These are phyloP conservation scores for Calypte anna DNA, from an alignment of 2,113 vertebrate genomes.

Conservation along the genomic window DNA sequence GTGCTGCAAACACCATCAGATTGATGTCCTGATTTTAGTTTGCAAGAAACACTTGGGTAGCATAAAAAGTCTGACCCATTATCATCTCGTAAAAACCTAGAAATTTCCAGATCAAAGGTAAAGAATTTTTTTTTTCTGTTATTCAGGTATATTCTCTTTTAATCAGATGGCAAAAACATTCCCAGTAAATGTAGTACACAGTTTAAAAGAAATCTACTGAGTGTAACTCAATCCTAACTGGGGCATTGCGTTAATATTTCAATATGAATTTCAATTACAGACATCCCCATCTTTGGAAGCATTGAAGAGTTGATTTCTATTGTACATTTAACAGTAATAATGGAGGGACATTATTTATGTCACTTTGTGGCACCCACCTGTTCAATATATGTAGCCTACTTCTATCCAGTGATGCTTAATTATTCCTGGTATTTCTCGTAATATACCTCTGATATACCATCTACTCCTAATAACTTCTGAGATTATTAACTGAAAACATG, in stretches of 20 bases:
- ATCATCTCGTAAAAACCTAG: not conserved
- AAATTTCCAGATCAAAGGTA: not conserved
- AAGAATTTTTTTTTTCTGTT: not conserved
- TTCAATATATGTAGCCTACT: not conserved
- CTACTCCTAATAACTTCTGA: not conserved
- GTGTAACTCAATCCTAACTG: not conserved
- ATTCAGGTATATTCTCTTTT: not conserved
- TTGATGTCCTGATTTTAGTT: not conserved
- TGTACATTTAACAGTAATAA: not conserved
- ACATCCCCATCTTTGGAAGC: not conserved
- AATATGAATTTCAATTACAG: not conserved
- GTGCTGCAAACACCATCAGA: not conserved
- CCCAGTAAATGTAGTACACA: not conserved
- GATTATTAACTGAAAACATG: not conserved
- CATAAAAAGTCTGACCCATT: not conserved
- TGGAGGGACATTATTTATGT: not conserved
- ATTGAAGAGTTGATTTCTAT: not conserved
- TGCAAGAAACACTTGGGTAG: not conserved
- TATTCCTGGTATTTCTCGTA: not conserved
- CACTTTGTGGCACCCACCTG: not conserved
- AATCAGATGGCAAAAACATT: not conserved
- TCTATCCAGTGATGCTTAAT: not conserved
- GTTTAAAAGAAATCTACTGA: not conserved
- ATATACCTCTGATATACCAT: too few species aligned
- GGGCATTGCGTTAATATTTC: not conserved